phyloP scores from a whole-genome alignment of 2,113 vertebrate genomes.

The Strix aluco region DNA sequence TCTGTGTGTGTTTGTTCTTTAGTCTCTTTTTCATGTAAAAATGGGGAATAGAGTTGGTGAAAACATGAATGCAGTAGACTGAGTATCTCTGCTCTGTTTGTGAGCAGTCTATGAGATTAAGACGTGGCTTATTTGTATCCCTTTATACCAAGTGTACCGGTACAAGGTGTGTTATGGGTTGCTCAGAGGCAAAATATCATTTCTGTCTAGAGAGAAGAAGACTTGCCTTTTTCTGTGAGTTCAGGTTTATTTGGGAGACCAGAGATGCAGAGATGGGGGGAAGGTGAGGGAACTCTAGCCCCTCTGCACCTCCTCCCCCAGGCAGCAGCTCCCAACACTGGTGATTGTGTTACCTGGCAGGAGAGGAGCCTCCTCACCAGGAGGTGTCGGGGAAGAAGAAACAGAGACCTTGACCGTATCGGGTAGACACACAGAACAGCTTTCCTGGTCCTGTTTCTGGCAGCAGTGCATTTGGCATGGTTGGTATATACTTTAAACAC shows the following conservation, averaged over 20 bases:
- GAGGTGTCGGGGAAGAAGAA: neutral
- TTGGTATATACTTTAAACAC: neutral
- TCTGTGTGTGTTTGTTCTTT: neutral
- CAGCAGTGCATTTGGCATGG: neutral
- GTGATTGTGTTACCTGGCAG: fast-evolving
- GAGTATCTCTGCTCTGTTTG: neutral
- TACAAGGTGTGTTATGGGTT: neutral
- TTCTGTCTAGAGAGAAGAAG: neutral
- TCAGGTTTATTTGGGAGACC: neutral
- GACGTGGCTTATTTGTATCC: neutral
- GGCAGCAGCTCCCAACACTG: neutral
- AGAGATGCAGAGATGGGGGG: neutral
- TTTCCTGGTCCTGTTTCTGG: neutral
- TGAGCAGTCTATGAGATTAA: neutral
- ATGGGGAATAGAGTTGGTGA: neutral
- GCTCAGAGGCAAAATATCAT: neutral
- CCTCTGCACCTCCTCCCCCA: neutral
- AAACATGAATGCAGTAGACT: neutral
- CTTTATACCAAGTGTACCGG: neutral
- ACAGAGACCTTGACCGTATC: neutral
- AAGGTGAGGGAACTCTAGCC: neutral
- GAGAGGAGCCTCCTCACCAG: neutral
- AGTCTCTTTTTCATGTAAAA: neutral
- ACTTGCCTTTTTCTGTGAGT: neutral
- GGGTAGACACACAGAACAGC: neutral